These are phyloP conservation scores for Micromussa lordhowensis DNA, from an alignment of 92 coral and sea anemone genomes.

Conservation along the genomic window DNA sequence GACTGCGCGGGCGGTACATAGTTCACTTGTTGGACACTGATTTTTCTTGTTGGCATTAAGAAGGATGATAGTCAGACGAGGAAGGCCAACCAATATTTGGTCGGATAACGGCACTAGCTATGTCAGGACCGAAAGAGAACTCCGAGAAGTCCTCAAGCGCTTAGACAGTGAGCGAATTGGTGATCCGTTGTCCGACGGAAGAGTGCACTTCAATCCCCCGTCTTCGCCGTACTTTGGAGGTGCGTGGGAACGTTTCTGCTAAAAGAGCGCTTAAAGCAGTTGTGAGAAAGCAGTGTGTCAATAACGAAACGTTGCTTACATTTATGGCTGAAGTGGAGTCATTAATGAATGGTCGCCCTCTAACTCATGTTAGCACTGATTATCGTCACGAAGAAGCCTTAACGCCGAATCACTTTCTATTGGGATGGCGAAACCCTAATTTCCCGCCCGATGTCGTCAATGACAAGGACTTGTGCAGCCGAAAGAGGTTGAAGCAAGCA, in stretches of 20 bases:
- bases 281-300: slow-evolving; percentile 69
- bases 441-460: slow-evolving; percentile 41
- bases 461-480: slow-evolving; percentile 45
- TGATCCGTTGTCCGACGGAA: too few species aligned
- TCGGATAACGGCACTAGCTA: too few species aligned
- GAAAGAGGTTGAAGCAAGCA: slow-evolving; percentile 65
- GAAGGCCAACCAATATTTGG: slow-evolving; percentile 21
- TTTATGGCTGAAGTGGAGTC: slow-evolving; percentile 65
- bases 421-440: slow-evolving; percentile 60
- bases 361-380: too few species aligned
- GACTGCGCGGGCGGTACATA: slow-evolving; percentile 58
- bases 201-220: too few species aligned
- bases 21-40: slow-evolving; percentile 55
- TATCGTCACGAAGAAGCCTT: too few species aligned
- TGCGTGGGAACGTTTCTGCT: slow-evolving; percentile 7
- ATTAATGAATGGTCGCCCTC: too few species aligned
- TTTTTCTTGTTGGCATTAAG: slow-evolving; percentile 58
- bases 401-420: slow-evolving; percentile 53
- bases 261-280: slow-evolving; percentile 67
- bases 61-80: slow-evolving; percentile 43
- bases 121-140: too few species aligned
- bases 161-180: too few species aligned
- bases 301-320: slow-evolving; percentile 66
- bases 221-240: too few species aligned
- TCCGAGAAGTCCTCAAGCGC: too few species aligned